phyloP scores from a whole-genome alignment of 2,888 invertebrate genomes.

The Drosophila mulleri region DNA sequence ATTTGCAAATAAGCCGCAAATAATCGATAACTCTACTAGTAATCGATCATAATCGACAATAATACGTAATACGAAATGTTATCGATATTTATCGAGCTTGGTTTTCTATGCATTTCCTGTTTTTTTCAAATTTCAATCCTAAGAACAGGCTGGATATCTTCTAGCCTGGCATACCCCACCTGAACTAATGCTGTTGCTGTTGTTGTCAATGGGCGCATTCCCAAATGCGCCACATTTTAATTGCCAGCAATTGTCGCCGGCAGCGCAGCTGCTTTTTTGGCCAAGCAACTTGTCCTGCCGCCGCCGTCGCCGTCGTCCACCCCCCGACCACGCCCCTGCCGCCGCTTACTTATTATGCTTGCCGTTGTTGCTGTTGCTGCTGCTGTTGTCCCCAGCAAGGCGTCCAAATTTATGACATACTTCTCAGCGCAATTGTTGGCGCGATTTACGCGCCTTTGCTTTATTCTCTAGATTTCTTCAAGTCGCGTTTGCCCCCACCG shows the following conservation, averaged over 20 bases:
- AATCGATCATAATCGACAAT: not conserved
- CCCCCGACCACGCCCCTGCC: not conserved
- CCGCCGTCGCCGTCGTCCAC: not conserved
- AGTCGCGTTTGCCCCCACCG: not conserved
- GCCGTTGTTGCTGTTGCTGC: not conserved
- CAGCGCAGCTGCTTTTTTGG: slow-evolving; percentile 55
- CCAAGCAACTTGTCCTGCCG: slow-evolving; percentile 22
- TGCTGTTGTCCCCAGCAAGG: slow-evolving; percentile 43
- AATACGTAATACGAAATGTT: too few species aligned
- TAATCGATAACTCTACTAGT: not conserved
- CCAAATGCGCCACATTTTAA: slow-evolving; percentile 79
- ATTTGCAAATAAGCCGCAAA: too few species aligned
- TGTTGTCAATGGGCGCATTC: slow-evolving; percentile 63
- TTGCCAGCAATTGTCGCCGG: slow-evolving; percentile 79
- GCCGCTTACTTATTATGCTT: slow-evolving; percentile 40
- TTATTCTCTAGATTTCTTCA: slow-evolving; percentile 7
- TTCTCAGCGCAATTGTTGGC: slow-evolving; percentile 79
- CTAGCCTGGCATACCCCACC: slow-evolving; percentile 1
- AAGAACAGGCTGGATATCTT: not conserved
- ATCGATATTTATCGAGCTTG: not conserved
- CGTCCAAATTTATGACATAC: slow-evolving; percentile 81
- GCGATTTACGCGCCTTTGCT: slow-evolving; percentile 75
- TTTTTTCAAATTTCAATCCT: not conserved
- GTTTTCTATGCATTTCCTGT: not conserved
- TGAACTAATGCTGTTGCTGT: slow-evolving; percentile 19